Evolutionary conservation across 37 sponge, comb jelly and placozoan genomes (phyloP).

Genomic region (Spongilla lacustris): DNA sequence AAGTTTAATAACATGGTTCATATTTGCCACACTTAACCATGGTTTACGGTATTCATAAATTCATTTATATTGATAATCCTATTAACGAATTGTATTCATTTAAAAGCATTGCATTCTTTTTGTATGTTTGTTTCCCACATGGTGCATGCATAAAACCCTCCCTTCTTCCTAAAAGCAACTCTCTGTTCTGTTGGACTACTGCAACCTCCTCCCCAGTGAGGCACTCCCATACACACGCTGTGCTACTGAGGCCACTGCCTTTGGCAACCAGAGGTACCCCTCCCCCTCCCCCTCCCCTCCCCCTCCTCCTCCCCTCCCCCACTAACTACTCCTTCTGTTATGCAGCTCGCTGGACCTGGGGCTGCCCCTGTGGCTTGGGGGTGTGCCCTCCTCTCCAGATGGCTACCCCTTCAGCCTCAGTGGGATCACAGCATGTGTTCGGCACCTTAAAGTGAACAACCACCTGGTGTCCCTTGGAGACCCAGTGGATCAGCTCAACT

Average conservation of each 20-base stretch:
- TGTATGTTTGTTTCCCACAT: conserved; percentile 7
- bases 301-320: background rate
- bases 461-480: conserved; percentile 33
- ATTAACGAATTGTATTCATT: too few species aligned
- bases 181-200: conserved; percentile 35
- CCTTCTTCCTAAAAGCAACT: conserved; percentile 25
- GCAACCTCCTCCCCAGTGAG: conserved; percentile 23
- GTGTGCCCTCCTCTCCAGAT: conserved; percentile 27
- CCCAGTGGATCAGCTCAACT: conserved; percentile 20
- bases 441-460: conserved; percentile 25
- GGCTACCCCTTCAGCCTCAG: conserved; percentile 1
- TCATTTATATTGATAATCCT: too few species aligned
- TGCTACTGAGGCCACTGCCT: background rate
- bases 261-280: conserved; percentile 1
- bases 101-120: too few species aligned
- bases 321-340: background rate
- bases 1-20: too few species aligned
- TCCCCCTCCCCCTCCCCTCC: background rate
- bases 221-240: conserved; percentile 31
- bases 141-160: background rate
- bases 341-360: conserved; percentile 67
- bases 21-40: too few species aligned
- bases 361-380: conserved; percentile 74
- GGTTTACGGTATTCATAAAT: too few species aligned
- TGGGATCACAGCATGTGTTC: conserved; percentile 60